These are phyloP conservation scores for Drosophila sproati DNA, from an alignment of 1,140 invertebrate species.

Conservation along the genomic window DNA sequence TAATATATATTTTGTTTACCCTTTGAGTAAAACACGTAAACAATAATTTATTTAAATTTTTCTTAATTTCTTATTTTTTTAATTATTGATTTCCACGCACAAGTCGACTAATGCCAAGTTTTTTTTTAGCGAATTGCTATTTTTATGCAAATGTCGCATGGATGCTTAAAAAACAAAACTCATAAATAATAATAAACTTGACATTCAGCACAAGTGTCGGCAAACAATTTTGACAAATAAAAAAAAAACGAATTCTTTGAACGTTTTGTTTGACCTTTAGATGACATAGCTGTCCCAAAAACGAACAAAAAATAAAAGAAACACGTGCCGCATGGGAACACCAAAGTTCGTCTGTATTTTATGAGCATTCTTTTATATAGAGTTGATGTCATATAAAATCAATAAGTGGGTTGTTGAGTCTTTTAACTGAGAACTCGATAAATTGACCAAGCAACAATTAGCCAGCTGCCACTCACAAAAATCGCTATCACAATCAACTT, in stretches of 20 bases:
- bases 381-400: slow-evolving; percentile 61
- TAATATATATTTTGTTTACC: background rate
- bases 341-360: slow-evolving; percentile 54
- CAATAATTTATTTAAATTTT: slow-evolving; percentile 14
- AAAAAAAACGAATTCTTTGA: slow-evolving; percentile 4
- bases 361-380: slow-evolving; percentile 15
- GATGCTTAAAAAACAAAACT: slow-evolving; percentile 44
- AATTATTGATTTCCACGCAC: background rate
- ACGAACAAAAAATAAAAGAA: background rate
- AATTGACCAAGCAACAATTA: slow-evolving; percentile 26
- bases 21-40: too few relatives aligned
- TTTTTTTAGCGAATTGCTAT: slow-evolving; percentile 28
- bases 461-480: background rate
- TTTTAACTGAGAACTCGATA: slow-evolving; percentile 35
- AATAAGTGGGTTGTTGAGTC: slow-evolving; percentile 37
- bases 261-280: slow-evolving; percentile 67
- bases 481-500: slow-evolving; percentile 3
- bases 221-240: slow-evolving; percentile 40
- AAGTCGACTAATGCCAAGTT: slow-evolving; percentile 20
- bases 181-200: slow-evolving; percentile 60
- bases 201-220: slow-evolving; percentile 49
- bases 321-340: slow-evolving; percentile 67
- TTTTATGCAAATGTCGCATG: slow-evolving; percentile 35
- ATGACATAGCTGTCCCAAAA: slow-evolving; percentile 63
- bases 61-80: background rate